phyloP scores from a whole-genome alignment of 2,888 invertebrate genomes.

The Phyllotreta striolata region DNA sequence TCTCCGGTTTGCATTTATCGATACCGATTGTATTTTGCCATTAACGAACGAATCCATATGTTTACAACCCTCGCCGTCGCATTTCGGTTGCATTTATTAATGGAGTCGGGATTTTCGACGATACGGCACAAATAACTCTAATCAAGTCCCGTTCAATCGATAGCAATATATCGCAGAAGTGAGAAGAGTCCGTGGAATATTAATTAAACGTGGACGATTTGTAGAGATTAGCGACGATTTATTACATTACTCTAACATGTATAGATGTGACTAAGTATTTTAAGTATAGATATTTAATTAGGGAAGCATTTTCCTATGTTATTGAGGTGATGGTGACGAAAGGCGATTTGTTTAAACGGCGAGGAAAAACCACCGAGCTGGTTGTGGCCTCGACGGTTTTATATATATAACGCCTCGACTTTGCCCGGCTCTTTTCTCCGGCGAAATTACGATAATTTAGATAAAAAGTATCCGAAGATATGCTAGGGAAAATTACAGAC shows the following conservation, averaged over 20 bases:
- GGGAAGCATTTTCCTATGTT: constrained; percentile 12
- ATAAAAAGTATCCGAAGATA: constrained; percentile 37
- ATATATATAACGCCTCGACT: constrained; percentile 37
- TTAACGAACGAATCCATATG: constrained; percentile 15
- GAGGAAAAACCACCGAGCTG: constrained; percentile 40
- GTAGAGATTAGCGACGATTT: too few relatives aligned
- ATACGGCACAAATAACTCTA: too few relatives aligned
- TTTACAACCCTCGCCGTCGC: neutral
- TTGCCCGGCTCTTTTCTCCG: constrained; percentile 33
- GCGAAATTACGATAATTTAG: constrained; percentile 39
- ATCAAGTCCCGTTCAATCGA: too few relatives aligned
- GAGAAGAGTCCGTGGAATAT: too few relatives aligned
- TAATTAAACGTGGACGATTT: too few relatives aligned
- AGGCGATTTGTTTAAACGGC: constrained; percentile 43
- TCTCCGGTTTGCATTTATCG: constrained; percentile 7
- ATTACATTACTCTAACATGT: too few relatives aligned
- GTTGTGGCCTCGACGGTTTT: constrained; percentile 35
- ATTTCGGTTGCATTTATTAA: too few relatives aligned
- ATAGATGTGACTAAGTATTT: too few relatives aligned
- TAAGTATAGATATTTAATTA: too few relatives aligned
- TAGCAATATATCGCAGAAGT: too few relatives aligned
- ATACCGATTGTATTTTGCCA: constrained; percentile 15
- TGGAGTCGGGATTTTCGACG: too few relatives aligned
- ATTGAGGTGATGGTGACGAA: constrained; percentile 33
- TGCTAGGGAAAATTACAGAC: constrained; percentile 36